phyloP scores from a whole-genome alignment of 2,888 invertebrate genomes.

The Eucriotettix oculatus region DNA sequence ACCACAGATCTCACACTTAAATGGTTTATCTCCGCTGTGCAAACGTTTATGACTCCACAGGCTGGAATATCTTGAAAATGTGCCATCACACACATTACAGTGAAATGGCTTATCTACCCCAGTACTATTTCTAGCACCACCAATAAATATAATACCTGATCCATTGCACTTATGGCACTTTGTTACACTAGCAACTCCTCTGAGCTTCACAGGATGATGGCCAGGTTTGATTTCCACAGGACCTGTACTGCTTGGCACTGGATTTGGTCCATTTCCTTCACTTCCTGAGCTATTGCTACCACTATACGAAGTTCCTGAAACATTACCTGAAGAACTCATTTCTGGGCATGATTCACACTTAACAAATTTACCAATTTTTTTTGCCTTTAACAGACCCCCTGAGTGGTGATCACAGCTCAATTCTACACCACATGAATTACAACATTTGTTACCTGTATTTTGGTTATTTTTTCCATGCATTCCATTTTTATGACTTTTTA shows the following conservation, averaged over 20 bases:
- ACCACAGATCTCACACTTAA: slow-evolving; percentile 76
- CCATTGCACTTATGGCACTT: slow-evolving; percentile 83
- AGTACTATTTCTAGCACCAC: slow-evolving; percentile 21
- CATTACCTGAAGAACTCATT: slow-evolving; percentile 1
- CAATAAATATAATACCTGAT: slow-evolving; percentile 69
- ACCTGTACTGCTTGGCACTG: slow-evolving; percentile 8
- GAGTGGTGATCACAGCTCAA: slow-evolving; percentile 17
- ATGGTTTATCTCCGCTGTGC: slow-evolving; percentile 70
- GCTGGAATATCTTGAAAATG: slow-evolving; percentile 54
- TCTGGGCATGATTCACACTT: slow-evolving; percentile 20
- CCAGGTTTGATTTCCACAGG: slow-evolving; percentile 25
- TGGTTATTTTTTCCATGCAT: slow-evolving; percentile 22
- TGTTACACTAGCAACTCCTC: slow-evolving; percentile 66
- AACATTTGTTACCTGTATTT: slow-evolving; percentile 12
- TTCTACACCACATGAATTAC: slow-evolving; percentile 19
- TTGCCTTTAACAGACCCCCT: slow-evolving; percentile 7
- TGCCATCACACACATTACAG: slow-evolving; percentile 64
- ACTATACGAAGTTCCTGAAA: slow-evolving; percentile 8
- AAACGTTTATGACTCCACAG: slow-evolving; percentile 79
- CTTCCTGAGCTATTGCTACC: slow-evolving; percentile 6
- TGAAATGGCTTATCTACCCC: slow-evolving; percentile 65
- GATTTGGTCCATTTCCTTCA: slow-evolving; percentile 12
- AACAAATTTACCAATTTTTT: slow-evolving; percentile 19
- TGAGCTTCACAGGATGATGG: slow-evolving; percentile 66
- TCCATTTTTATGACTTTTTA: slow-evolving; percentile 30